These are phyloP conservation scores for Ridgeia piscesae DNA, from an alignment of 1,140 invertebrate species.

Conservation along the genomic window DNA sequence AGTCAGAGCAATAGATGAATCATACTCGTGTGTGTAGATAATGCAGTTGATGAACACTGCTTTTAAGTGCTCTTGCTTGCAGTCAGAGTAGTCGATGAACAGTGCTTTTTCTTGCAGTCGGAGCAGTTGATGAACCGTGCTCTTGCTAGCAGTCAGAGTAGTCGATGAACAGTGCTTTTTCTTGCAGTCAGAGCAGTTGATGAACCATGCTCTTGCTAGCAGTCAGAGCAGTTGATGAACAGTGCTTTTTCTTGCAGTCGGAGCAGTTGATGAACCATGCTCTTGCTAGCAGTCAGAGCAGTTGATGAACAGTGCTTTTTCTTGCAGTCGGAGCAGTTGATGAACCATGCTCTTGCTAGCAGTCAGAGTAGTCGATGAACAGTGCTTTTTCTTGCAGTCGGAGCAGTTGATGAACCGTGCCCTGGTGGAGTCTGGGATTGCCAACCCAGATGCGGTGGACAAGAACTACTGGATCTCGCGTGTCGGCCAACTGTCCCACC, in stretches of 20 bases:
- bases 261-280: background rate
- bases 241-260: background rate
- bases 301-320: no score
- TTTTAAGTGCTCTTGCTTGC: no score
- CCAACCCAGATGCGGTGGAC: conserved; percentile 42
- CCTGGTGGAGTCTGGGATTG: conserved; percentile 17
- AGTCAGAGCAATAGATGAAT: no score
- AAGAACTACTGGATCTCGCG: conserved; percentile 56
- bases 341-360: background rate
- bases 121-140: no score
- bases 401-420: conserved; percentile 13
- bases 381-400: background rate
- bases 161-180: no score
- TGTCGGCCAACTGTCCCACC: conserved; percentile 54
- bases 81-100: no score
- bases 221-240: background rate
- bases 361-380: background rate
- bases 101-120: no score
- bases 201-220: background rate
- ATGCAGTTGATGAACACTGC: no score
- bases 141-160: no score
- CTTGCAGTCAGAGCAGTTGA: no score
- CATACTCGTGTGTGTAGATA: no score
- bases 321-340: background rate
- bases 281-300: background rate